These are phyloP conservation scores for Meleagris gallopavo DNA, from an alignment of 2,113 vertebrate genomes.

Conservation along the genomic window DNA sequence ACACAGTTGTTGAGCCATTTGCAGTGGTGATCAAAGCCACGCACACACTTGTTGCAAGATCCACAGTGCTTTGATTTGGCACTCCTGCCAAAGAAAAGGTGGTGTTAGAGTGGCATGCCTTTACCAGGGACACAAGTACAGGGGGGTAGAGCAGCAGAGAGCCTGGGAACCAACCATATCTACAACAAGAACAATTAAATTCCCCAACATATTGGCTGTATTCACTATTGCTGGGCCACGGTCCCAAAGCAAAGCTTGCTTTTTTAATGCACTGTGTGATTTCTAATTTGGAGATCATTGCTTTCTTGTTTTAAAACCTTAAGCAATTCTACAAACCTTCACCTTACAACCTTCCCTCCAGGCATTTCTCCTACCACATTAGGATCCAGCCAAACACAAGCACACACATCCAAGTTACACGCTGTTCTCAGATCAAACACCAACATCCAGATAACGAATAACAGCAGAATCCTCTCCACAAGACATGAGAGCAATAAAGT, in stretches of 20 bases:
- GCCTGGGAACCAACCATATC: neutral
- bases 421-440: neutral
- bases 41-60: conserved; percentile 96
- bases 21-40: conserved; percentile 97
- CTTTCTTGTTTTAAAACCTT: neutral
- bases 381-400: neutral
- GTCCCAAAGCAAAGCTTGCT: neutral
- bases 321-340: neutral
- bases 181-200: neutral
- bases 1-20: conserved; percentile 99
- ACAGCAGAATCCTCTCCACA: neutral
- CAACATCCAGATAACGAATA: neutral
- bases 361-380: neutral
- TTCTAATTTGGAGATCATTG: neutral
- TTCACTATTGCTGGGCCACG: rapidly evolving
- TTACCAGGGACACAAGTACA: neutral
- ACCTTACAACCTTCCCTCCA: neutral
- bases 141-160: neutral
- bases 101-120: neutral
- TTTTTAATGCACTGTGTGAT: rapidly evolving
- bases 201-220: neutral
- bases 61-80: conserved; percentile 96
- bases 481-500: neutral
- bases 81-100: conserved; percentile 80
- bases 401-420: rapidly evolving